Conservation (phyloP, 2,113 vertebrate species). For the Danionella cerebrum region DNA sequence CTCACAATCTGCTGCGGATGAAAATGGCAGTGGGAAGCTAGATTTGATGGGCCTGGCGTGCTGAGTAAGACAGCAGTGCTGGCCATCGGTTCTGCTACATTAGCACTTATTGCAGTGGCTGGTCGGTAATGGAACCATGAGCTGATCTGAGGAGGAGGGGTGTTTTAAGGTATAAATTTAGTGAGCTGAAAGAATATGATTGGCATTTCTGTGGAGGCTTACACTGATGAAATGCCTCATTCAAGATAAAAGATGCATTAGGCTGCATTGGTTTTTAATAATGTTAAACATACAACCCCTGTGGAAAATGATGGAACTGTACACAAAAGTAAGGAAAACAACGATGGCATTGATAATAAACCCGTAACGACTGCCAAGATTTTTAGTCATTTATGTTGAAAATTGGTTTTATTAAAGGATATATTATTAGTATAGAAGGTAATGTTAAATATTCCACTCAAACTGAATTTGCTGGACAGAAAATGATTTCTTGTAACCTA, state of each 20-base stretch:
- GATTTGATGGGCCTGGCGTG: conserved; percentile 57
- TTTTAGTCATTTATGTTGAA: too few relatives aligned
- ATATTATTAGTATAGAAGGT: too few relatives aligned
- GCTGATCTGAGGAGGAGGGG: conserved; percentile 11
- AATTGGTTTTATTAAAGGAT: too few relatives aligned
- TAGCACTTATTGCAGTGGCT: conserved; percentile 52
- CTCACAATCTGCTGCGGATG: conserved; percentile 54
- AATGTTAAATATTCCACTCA: too few relatives aligned
- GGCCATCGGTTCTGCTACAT: conserved; percentile 60
- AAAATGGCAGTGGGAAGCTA: conserved; percentile 43
- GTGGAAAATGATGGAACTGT: too few relatives aligned
- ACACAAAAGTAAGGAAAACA: too few relatives aligned
- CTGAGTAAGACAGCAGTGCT: conserved; percentile 56
- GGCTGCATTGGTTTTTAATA: not conserved
- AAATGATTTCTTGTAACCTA: too few relatives aligned
- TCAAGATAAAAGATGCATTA: not conserved
- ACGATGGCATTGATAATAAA: too few relatives aligned
- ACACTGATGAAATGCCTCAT: not conserved
- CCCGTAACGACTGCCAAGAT: too few relatives aligned
- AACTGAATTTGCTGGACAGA: too few relatives aligned
- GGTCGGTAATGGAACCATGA: conserved; percentile 38
- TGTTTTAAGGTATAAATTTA: conserved; percentile 10
- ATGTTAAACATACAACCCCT: not conserved
- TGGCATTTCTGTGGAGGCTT: not conserved
- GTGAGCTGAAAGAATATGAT: not conserved